Conservation (phyloP, 1,140 invertebrate species). For the Ectropis grisescens region DNA sequence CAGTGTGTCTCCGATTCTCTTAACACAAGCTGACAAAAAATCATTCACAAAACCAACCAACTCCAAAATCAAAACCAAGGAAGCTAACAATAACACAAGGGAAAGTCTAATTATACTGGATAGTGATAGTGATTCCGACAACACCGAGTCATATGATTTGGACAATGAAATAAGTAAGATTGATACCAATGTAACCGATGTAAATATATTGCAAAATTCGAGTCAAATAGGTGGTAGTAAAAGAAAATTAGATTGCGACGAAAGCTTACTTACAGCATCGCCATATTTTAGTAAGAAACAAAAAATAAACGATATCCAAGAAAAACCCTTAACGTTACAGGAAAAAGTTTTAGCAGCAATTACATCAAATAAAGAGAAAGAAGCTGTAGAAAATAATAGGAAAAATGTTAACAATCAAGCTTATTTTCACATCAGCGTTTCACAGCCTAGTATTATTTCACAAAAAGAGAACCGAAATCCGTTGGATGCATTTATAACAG, state of each 20-base stretch:
- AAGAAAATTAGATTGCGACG: slow-evolving; percentile 33
- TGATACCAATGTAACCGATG: background rate
- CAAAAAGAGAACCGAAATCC: slow-evolving; percentile 46
- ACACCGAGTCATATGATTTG: slow-evolving; percentile 21
- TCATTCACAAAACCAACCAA: slow-evolving; percentile 4
- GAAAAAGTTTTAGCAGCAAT: slow-evolving; percentile 41
- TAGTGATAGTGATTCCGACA: slow-evolving; percentile 41
- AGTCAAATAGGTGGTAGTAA: slow-evolving; percentile 16
- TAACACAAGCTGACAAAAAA: slow-evolving; percentile 41
- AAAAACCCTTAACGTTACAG: slow-evolving; percentile 27
- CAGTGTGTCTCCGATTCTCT: slow-evolving; percentile 40
- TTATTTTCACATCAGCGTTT: slow-evolving; percentile 6
- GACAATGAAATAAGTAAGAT: slow-evolving; percentile 5
- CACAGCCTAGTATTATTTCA: slow-evolving; percentile 14
- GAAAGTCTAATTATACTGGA: slow-evolving; percentile 38
- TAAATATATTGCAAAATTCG: background rate
- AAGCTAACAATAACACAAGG: slow-evolving; percentile 7
- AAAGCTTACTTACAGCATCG: slow-evolving; percentile 22
- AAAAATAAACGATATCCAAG: slow-evolving; percentile 23
- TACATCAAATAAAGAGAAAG: slow-evolving; percentile 12
- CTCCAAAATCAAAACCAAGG: slow-evolving; percentile 2
- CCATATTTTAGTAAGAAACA: slow-evolving; percentile 50
- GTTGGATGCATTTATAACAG: background rate
- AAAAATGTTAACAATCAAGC: too few relatives aligned
- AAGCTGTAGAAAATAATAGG: background rate